A percentile compares a stretch with the other conserved stretches of the same genome.
These are phyloP conservation scores for Drosophila grimshawi DNA, from an alignment of 1,140 invertebrate species.

Conservation along the genomic window DNA sequence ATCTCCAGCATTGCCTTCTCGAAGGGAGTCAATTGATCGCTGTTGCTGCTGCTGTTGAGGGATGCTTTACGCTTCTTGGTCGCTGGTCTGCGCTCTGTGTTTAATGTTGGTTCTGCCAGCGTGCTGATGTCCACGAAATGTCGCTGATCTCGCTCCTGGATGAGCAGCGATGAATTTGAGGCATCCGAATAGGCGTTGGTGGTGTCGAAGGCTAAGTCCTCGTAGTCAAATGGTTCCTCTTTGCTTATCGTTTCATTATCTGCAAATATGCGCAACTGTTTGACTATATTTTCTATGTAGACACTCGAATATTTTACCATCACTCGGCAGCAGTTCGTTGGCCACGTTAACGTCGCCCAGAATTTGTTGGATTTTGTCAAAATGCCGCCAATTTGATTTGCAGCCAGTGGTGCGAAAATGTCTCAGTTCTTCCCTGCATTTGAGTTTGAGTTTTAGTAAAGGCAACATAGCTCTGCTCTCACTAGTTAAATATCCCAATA, in stretches of 20 bases:
- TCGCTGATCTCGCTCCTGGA: too few relatives aligned
- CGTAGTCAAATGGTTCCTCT: background rate
- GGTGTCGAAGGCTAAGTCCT: background rate
- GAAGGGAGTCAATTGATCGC: background rate
- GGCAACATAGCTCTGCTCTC: too few relatives aligned
- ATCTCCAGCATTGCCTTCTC: conserved; percentile 3
- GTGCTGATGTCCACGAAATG: too few relatives aligned
- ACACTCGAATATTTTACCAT: background rate
- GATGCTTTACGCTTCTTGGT: too few relatives aligned
- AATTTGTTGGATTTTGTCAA: background rate
- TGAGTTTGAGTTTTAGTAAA: too few relatives aligned
- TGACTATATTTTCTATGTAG: too few relatives aligned
- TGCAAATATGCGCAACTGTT: too few relatives aligned
- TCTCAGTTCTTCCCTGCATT: background rate
- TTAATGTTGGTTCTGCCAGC: too few relatives aligned
- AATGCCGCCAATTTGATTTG: background rate
- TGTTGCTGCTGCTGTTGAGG: too few relatives aligned
- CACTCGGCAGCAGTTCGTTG: background rate
- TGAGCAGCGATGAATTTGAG: background rate
- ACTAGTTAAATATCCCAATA: too few relatives aligned
- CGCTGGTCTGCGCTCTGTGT: background rate
- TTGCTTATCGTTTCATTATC: background rate
- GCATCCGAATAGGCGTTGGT: background rate
- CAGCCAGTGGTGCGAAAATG: background rate
- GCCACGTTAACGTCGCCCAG: background rate